phyloP scores from a whole-genome alignment of 2,888 invertebrate genomes.

The Napeogenes sylphis region DNA sequence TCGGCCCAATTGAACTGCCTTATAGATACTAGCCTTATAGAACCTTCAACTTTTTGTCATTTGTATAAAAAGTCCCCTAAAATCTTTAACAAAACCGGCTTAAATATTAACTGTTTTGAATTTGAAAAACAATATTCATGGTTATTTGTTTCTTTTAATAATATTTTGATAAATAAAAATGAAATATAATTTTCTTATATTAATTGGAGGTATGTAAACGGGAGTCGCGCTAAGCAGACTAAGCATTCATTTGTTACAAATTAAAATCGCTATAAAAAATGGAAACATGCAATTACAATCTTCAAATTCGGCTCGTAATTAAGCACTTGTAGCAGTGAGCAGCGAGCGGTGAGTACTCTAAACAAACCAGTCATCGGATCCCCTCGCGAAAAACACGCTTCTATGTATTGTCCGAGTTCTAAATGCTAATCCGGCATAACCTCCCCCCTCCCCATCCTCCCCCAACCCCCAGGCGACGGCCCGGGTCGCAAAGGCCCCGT shows the following conservation, averaged over 20 bases:
- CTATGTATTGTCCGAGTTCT: constrained; percentile 28
- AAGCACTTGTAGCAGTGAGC: constrained; percentile 30
- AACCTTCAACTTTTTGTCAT: too few species aligned
- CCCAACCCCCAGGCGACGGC: constrained; percentile 17
- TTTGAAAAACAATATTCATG: too few species aligned
- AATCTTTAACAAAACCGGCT: too few species aligned
- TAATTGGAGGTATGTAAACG: too few species aligned
- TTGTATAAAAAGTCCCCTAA: too few species aligned
- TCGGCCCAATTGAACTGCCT: constrained; percentile 3
- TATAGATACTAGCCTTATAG: too few species aligned
- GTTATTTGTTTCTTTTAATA: too few species aligned
- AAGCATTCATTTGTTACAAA: constrained; percentile 20
- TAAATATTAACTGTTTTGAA: too few species aligned
- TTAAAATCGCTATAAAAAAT: constrained; percentile 25
- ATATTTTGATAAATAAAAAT: too few species aligned
- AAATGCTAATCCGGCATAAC: constrained; percentile 28
- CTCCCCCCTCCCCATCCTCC: constrained; percentile 9
- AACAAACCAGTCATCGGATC: constrained; percentile 17
- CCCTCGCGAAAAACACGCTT: constrained; percentile 29
- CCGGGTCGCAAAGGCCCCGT: constrained; percentile 9
- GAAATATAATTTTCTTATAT: too few species aligned
- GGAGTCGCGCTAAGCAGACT: not conserved
- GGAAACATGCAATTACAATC: constrained; percentile 30
- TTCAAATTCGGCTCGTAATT: constrained; percentile 34
- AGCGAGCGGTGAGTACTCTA: constrained; percentile 23